Conservation (phyloP, 2,113 vertebrate species). For the Colaptes auratus region DNA sequence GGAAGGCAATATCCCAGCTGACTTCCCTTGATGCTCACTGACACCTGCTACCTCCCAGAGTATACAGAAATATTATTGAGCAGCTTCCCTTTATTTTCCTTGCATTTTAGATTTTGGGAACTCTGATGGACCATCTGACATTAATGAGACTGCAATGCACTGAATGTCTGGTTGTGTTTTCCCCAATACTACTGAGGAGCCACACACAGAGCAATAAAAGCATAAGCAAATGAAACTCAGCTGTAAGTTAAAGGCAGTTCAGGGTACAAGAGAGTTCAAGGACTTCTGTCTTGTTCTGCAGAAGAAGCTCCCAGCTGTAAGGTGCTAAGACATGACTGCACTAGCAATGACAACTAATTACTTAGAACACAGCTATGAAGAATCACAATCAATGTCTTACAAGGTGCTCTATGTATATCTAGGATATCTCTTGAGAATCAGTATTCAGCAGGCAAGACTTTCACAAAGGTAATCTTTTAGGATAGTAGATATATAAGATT, state of each 20-base stretch:
- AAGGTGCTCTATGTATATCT: not conserved
- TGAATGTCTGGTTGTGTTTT: not conserved
- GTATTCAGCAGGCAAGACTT: not conserved
- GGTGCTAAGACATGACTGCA: not conserved
- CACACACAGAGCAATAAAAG: not conserved
- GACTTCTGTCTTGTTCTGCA: not conserved
- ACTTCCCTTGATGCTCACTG: not conserved
- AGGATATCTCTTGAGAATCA: not conserved
- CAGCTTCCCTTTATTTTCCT: not conserved
- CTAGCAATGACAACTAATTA: not conserved
- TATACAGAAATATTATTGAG: not conserved
- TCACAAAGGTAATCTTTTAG: not conserved
- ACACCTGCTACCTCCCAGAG: not conserved
- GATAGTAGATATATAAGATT: not conserved
- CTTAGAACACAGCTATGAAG: not conserved
- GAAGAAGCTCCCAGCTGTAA: not conserved
- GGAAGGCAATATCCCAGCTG: not conserved
- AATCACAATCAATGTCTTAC: not conserved
- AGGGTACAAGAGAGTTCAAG: not conserved
- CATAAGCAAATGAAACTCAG: not conserved
- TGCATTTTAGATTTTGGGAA: not conserved
- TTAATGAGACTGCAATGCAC: not conserved
- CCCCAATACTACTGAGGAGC: not conserved
- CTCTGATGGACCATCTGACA: not conserved
- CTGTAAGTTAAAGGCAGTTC: not conserved